Conservation (phyloP, 2,113 vertebrate genomes). For the Halcyon senegalensis region DNA sequence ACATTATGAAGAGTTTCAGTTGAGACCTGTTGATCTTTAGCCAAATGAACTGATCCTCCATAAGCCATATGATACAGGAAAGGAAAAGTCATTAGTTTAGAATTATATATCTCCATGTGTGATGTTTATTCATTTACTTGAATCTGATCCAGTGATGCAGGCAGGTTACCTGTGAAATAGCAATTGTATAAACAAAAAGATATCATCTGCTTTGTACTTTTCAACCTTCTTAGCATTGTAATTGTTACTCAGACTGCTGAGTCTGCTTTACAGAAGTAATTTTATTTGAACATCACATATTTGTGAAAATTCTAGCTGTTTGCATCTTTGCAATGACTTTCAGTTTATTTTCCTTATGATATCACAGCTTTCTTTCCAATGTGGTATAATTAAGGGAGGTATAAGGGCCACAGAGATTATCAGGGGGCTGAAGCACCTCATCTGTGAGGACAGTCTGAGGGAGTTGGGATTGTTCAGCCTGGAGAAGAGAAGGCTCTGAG, state of each 20-base stretch:
- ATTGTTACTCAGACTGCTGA: background rate
- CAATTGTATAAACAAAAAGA: background rate
- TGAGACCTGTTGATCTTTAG: background rate
- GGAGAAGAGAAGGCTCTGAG: background rate
- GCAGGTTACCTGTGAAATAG: background rate
- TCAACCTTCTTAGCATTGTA: background rate
- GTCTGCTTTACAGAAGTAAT: background rate
- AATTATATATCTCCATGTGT: background rate
- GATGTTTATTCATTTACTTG: background rate
- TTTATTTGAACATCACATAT: background rate
- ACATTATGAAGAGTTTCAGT: background rate
- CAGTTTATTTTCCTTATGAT: background rate
- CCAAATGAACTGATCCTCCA: background rate
- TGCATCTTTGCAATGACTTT: background rate
- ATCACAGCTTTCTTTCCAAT: background rate
- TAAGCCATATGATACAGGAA: background rate
- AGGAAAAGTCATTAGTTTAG: rapidly evolving
- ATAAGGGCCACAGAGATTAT: background rate
- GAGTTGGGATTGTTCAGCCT: background rate
- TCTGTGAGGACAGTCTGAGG: background rate
- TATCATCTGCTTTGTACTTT: background rate
- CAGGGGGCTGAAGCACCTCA: background rate
- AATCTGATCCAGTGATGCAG: background rate
- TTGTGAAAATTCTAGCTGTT: background rate
- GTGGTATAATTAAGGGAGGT: background rate